A percentile compares a stretch with the other conserved stretches of the same genome.
Evolutionary conservation across 1,140 invertebrate species (phyloP).

Genomic region (Medauroidea extradentata): DNA sequence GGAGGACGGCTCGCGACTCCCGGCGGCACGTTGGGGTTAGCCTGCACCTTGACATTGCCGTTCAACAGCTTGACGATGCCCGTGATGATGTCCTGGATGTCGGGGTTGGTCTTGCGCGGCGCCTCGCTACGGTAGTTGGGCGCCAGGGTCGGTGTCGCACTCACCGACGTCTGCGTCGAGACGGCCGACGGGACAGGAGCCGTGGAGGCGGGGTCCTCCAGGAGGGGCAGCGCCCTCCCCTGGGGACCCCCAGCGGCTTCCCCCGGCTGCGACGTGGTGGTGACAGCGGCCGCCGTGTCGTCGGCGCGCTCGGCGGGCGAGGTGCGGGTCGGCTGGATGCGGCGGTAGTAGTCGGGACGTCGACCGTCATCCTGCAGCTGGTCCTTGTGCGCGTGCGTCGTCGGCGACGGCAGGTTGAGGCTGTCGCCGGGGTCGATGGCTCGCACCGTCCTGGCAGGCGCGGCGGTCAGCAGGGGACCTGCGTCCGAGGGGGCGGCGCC

Average conservation of each 20-base stretch:
- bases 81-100: slow-evolving; percentile 87
- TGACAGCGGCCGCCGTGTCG: not conserved
- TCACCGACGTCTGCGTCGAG: no score
- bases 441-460: no score
- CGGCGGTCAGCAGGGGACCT: no score
- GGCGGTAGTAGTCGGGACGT: not conserved
- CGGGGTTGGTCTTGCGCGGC: slow-evolving; percentile 45
- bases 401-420: not conserved
- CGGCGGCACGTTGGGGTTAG: slow-evolving; percentile 43
- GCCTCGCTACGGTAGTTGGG: not conserved
- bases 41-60: slow-evolving; percentile 59
- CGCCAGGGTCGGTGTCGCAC: no score
- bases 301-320: not conserved
- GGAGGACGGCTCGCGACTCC: slow-evolving; percentile 38
- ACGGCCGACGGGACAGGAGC: not conserved
- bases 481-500: no score
- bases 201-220: slow-evolving; percentile 1
- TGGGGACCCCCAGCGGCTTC: slow-evolving; percentile 8
- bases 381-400: not conserved
- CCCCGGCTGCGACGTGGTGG: not conserved
- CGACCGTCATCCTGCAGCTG: not conserved
- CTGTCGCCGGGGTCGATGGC: no score
- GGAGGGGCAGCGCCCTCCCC: slow-evolving; percentile 2
- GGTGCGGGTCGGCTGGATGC: slow-evolving; percentile 5
- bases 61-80: slow-evolving; percentile 85